Conservation (phyloP, 2,888 invertebrate species). For the Magallana nippona region DNA sequence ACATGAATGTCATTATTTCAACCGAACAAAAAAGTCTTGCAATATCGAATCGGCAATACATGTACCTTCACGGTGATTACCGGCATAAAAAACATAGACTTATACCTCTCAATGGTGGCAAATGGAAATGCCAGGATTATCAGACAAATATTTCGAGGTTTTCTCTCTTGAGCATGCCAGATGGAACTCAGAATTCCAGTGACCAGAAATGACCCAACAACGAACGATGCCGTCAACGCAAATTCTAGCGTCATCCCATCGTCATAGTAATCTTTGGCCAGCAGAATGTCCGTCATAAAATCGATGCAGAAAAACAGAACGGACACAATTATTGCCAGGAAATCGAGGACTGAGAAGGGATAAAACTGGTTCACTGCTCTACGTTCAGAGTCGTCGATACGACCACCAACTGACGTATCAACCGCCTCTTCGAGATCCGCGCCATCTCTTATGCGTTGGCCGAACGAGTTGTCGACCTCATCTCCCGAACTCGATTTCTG, state of each 20-base stretch:
- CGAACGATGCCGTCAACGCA: constrained; percentile 10
- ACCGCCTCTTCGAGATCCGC: no score
- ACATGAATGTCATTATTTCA: no score
- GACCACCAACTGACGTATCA: not conserved
- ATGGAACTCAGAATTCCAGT: constrained; percentile 30
- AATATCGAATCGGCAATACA: no score
- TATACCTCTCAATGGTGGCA: constrained; percentile 25
- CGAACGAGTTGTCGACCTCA: not conserved
- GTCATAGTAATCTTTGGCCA: constrained; percentile 24
- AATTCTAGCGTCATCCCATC: constrained; percentile 9
- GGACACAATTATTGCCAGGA: constrained; percentile 3
- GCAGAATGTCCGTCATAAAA: constrained; percentile 21
- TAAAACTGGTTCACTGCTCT: not conserved
- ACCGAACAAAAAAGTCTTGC: no score
- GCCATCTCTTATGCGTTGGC: not conserved
- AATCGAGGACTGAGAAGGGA: constrained; percentile 34
- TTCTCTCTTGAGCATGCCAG: constrained; percentile 34
- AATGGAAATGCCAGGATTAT: constrained; percentile 1
- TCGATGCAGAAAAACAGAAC: constrained; percentile 16
- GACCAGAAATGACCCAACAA: not conserved
- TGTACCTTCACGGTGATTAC: no score
- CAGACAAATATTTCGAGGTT: not conserved
- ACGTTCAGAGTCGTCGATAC: not conserved
- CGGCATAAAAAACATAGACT: no score
- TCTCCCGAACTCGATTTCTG: not conserved